Base-by-base conservation (phyloP, 2,113 vertebrate genomes). In the Phrynocephalus versicolor region DNA sequence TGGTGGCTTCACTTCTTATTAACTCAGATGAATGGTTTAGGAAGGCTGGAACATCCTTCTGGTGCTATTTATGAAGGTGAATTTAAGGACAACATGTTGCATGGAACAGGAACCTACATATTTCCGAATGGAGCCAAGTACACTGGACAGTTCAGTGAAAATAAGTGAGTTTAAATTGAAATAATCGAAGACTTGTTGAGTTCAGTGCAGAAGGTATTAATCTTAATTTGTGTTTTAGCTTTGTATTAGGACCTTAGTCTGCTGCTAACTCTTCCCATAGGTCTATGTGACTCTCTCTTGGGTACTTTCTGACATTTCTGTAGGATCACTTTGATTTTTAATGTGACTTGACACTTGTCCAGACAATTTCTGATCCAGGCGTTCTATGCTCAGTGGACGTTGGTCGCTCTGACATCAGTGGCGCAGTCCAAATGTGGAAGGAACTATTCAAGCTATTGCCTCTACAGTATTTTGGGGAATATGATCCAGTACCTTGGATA, bases 21-120 rank as follows among this genome's bases (percentile, higher is more conserved):
- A 71, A 80, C 67, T 75, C 90, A 98, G 97, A 97, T 98, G 96
- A 95, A 97, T 74, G 97, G 97, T 71, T 92, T 77, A 79, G 97
- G 97, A 85, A 97, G 89, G 86, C 90, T 98, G 51, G 94, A 95
- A 30, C 94, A 97, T 93, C 96, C 96, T 70, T 98, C 97, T 39
- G 97, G 97, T 82, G 96, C 96, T 2, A 82, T 93, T 41, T 98
- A 97, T 90, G 94, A 98, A 96, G 97, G 97, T 57, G 90, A 97
- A 64, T 98, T 98, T 92, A 96, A 95, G 90, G 95, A 97, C 91
- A 97, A 97, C 90, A 96, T 94, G 96, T 98, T 97, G 92, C 96
- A 97, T 10, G 96, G 97, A 83, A 78, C 51, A 30, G 97, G 97
- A 73, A 97, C 91, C 21, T 98, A 97, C 60, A 94, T 88, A 60